These are phyloP conservation scores for Microlaimidae sp. DNA, from an alignment of 2,888 invertebrate species.

Conservation along the genomic window DNA sequence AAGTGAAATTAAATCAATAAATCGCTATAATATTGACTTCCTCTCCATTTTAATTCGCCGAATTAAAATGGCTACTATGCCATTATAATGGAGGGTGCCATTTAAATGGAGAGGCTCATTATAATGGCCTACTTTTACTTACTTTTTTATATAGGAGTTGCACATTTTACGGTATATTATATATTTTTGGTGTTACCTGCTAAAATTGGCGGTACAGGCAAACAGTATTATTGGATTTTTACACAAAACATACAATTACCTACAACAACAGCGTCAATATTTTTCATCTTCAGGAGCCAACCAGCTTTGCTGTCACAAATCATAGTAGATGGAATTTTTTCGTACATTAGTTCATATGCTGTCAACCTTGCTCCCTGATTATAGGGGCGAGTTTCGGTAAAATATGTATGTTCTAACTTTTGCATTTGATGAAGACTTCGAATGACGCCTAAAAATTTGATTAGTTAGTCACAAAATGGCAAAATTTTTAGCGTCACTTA, in stretches of 20 bases:
- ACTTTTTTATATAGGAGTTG: too few relatives aligned
- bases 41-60: too few relatives aligned
- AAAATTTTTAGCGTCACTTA: too few relatives aligned
- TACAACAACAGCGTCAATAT: constrained; percentile 78
- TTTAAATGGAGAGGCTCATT: too few relatives aligned
- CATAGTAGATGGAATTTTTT: constrained; percentile 55
- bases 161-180: too few relatives aligned
- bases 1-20: too few relatives aligned
- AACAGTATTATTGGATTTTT: background rate
- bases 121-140: too few relatives aligned
- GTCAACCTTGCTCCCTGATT: constrained; percentile 90
- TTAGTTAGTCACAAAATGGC: too few relatives aligned
- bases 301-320: constrained; percentile 91
- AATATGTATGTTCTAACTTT: constrained; percentile 63
- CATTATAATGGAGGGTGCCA: too few relatives aligned
- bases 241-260: constrained; percentile 43
- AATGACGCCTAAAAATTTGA: constrained; percentile 55
- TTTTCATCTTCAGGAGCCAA: constrained; percentile 62
- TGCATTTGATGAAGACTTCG: constrained; percentile 52
- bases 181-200: too few relatives aligned
- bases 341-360: constrained; percentile 75
- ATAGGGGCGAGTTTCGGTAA: constrained; percentile 93
- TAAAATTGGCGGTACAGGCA: background rate
- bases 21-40: too few relatives aligned
- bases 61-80: too few relatives aligned